A percentile compares a stretch with the other conserved stretches of the same genome.
phyloP scores from a whole-genome alignment of 2,888 invertebrate genomes.

The Nasonovia ribisnigri region DNA sequence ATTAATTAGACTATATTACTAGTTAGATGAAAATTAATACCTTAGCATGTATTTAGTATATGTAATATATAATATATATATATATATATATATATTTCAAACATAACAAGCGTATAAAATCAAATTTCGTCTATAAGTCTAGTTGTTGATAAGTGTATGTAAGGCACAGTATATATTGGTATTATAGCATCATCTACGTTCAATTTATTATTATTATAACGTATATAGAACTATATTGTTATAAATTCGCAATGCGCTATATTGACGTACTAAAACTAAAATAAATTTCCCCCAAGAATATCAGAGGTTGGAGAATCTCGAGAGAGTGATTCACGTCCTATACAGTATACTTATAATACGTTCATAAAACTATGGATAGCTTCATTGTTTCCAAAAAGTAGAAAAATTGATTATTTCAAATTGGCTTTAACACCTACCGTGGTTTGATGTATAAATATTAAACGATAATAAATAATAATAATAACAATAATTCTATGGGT shows the following conservation, averaged over 20 bases:
- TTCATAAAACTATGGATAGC: neutral
- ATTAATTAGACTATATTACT: neutral
- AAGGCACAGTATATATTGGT: neutral
- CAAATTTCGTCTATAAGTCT: neutral
- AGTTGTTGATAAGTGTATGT: neutral
- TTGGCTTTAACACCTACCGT: neutral
- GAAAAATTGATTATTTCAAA: neutral
- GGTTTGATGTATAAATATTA: neutral
- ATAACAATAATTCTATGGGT: neutral
- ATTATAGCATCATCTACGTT: neutral
- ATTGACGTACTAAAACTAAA: conserved; percentile 23
- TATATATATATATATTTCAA: neutral
- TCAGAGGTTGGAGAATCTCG: neutral
- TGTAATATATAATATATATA: neutral
- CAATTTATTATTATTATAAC: neutral
- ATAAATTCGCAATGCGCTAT: conserved; percentile 28
- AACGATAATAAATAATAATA: neutral
- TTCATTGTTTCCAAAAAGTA: neutral
- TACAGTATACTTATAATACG: neutral
- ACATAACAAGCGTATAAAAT: neutral
- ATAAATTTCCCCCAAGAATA: conserved; percentile 15
- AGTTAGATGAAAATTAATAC: neutral
- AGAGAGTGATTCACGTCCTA: neutral
- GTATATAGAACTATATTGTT: neutral
- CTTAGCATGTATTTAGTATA: neutral